Base-by-base conservation (phyloP, 2,113 vertebrate genomes). In the Dicentrarchus labrax region DNA sequence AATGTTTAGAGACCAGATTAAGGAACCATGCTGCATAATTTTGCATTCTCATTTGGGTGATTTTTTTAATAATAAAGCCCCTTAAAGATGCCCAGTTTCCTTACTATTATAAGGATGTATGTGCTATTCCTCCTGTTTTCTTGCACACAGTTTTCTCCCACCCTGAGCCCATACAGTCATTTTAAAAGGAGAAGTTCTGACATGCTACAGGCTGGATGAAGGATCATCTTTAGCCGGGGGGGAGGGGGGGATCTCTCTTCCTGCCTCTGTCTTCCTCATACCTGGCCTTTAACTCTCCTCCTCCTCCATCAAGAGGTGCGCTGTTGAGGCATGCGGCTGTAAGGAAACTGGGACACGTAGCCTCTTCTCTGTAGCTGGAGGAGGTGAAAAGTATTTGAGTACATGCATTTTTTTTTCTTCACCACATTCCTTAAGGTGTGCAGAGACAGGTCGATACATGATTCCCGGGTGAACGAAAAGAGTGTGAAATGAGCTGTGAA, bases 381-480 rank as follows among this genome's bases (percentile, higher is more conserved):
- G 80, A 87, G 87, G 65, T 76, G 66, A 76, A 77, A 81, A 83
- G 57, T 51, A 72, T 70, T 72, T 50, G 16, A 62, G 51, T 13
- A 2, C 19, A 4, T 51, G 45, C 38, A 13, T 65, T 62, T 72
- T 54, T 62, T 17, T 19, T 47, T 66, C 43, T 16, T 19, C 9
- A 4, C 65, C 48, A 24, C 89, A 92, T 89, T 90, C 86, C 82
- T 87, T 0, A 72, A 87, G 70, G 73, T 83, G 72, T 76, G 78
- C 68, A 78, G 67, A 78, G 80, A 82, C 91, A n/a, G 21, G 92
- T 90, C n/a, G 8, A 50, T 39, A 80, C 92, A 80, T 0, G 89
- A 78, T 24, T 60, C 54, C 6, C 51, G 1, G 41, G 19, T 0
- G n/a, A 68, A 76, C 0, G 7, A 38, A 67, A 53, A 6, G 15